Evolutionary conservation across 2,113 vertebrate species (phyloP), one percentile per base, ranked within the genome.

Genomic region (Lota lota): DNA sequence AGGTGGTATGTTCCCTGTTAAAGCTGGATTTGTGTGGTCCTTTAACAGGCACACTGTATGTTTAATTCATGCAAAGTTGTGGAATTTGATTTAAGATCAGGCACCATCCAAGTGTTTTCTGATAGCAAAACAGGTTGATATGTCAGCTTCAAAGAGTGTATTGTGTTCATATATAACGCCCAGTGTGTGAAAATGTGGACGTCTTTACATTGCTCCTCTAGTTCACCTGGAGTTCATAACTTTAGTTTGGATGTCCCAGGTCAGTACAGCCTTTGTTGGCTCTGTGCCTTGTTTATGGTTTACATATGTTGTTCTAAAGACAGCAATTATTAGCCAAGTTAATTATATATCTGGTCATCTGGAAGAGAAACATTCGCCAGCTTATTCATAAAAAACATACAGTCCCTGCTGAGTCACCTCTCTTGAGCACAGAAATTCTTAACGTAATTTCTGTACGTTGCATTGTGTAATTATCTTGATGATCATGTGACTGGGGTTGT

Each of bases 281-380:
- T 68, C 0, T 67, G 4, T 59, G 64, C 61, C 72, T 78, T 0
- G 69, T 79, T 75, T 47, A 67, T 80, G 69, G 61, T 78, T 84
- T 78, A 70, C 68, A 0, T 0, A 21, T 62, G 61, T 33, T 24
- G 24, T 62, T 17, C 24, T 62, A 15, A 17, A 40, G 33, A 19
- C 61, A 16, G 57, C 16, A 77, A 68, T 71, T 11, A 74, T 63
- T 68, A 73, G 63, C 61, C 22, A 21, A 36, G 66, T 51, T 47
- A 65, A 22, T 8, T 16, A 18, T 69, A 3, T 6, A 12, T 66
- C 19, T 11, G 10, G 56, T 56, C 33, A 16, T 62, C 1, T n/a
- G 28, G 28, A 47, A 28, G 17, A 67, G 14, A 70, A 22, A 56
- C 68, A 58, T 70, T 50, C 68, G 61, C 61, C 18, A 10, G 16